Base-by-base conservation (phyloP, 2,113 vertebrate species). In the Oncorhynchus gorbuscha region DNA sequence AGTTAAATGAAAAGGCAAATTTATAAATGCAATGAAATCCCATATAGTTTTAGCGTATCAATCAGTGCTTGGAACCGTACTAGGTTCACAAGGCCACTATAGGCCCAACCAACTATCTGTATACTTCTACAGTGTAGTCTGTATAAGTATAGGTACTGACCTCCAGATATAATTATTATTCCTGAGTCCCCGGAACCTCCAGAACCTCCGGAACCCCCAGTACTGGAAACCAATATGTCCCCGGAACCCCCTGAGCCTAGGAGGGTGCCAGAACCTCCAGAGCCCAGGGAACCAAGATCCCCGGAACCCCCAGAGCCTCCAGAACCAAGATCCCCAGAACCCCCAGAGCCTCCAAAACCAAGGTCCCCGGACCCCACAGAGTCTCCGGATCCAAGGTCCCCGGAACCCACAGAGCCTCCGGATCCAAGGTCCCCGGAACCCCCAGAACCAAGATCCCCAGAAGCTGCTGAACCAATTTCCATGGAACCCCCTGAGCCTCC, bases 81-180 rank as follows among this genome's bases (percentile, higher is more conserved):
- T 35, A 39, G 66, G 66, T 32, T 20, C 16, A 30, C 28, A 69
- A 35, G 32, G 1, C 30, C 67, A 35, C 7, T 69, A 20, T 20
- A 45, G 32, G 67, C 67, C 18, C 67, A 35, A 69, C 7, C 30
- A 69, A 69, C 28, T 69, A 69, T 35, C 30, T 14, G 8, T 35
- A 35, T 69, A 18, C 32, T 32, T 35, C 67, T 69, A 39, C 66
- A 22, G 45, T 70, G 76, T 83, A 48, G 3, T 82, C 48, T 80
- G 59, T 76, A 39, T 48, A 85, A 32, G 71, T 72, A 69, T 79
- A 70, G 73, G 61, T 91, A 93, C 93, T 92, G 86, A 94, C 93
- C 93, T 94, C 81, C 89, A 85, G 89, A 80, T 76, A 91, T 16
- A 55, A 92, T 75, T 73, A 80, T 91, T 87, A 93, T 88, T 61